Conservation (phyloP, 2,797 vertebrate genomes). For the Antrozous pallidus region DNA sequence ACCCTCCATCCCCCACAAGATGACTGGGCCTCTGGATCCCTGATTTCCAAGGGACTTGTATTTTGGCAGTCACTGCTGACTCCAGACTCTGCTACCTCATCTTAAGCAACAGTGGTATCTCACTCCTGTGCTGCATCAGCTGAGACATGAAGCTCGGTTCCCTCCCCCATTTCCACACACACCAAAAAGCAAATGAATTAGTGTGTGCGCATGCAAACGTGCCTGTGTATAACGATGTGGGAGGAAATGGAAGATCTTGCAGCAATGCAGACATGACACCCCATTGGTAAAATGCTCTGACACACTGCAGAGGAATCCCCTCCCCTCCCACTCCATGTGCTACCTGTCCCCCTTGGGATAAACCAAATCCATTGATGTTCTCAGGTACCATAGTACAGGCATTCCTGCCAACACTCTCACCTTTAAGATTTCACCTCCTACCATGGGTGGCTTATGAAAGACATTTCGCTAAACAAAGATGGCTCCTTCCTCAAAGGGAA, state of each 20-base stretch:
- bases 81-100: slow-evolving; percentile 1
- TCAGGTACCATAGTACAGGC: not conserved
- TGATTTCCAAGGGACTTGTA: not conserved
- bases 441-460: not conserved
- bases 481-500: not conserved
- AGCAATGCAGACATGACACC: not conserved
- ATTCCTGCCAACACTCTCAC: not conserved
- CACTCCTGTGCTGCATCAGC: not conserved
- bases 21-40: not conserved
- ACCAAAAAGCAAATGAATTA: not conserved
- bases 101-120: not conserved
- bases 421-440: not conserved
- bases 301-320: not conserved
- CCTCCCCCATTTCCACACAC: not conserved
- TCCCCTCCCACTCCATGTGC: not conserved
- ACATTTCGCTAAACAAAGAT: slow-evolving; percentile 16
- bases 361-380: not conserved
- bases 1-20: not conserved
- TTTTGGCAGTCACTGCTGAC: not conserved
- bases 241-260: not conserved
- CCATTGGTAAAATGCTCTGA: not conserved
- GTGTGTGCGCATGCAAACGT: fast-evolving
- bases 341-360: not conserved
- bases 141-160: not conserved
- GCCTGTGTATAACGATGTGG: not conserved